Conservation (phyloP, 2,797 vertebrate species). For the Pseudomugil gertrudae region DNA sequence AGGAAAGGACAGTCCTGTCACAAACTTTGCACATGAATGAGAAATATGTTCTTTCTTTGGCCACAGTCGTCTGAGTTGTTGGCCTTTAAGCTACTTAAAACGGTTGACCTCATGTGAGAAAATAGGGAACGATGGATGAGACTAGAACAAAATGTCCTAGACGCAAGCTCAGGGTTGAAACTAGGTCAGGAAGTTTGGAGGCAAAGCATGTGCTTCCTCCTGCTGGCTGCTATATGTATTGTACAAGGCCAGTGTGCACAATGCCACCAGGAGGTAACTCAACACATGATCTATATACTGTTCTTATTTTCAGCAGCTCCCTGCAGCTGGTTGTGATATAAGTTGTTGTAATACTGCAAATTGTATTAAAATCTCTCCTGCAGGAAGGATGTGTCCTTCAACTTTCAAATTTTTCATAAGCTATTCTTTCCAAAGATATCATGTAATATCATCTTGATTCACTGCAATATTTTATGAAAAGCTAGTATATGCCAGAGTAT, state of each 20-base stretch:
- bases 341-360: background rate
- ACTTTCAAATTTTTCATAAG: too few species aligned
- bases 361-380: background rate
- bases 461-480: too few species aligned
- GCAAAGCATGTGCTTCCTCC: constrained; percentile 74
- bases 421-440: too few species aligned
- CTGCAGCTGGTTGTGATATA: background rate
- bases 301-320: background rate
- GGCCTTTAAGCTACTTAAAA: constrained; percentile 66
- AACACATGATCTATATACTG: background rate
- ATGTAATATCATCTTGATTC: too few species aligned
- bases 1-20: constrained; percentile 35
- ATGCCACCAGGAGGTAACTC: constrained; percentile 5
- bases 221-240: constrained; percentile 68
- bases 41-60: constrained; percentile 43
- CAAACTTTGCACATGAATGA: constrained; percentile 24
- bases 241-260: constrained; percentile 16
- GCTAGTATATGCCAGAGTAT: too few species aligned
- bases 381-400: too few species aligned
- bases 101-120: constrained; percentile 71
- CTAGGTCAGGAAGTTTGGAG: constrained; percentile 76
- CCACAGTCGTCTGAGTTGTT: constrained; percentile 45
- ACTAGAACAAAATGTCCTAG: constrained; percentile 84
- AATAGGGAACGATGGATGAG: constrained; percentile 61
- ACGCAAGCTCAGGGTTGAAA: constrained; percentile 69